These are phyloP conservation scores for Enteromius unitaeniatus DNA, from an alignment of 2,797 vertebrate species.

Conservation along the genomic window DNA sequence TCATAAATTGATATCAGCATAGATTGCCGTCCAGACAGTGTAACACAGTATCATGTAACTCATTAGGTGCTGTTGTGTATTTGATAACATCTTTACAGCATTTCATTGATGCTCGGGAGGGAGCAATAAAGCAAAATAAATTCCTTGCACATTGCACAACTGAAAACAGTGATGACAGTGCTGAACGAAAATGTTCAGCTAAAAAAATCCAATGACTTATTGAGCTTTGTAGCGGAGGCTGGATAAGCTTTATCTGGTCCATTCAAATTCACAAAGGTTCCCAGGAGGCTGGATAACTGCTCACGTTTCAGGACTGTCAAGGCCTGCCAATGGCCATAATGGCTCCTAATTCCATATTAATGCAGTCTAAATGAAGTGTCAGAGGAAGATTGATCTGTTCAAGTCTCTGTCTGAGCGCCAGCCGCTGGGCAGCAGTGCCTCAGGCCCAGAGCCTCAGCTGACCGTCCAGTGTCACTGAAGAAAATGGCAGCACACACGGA, in stretches of 20 bases:
- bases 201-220: slow-evolving; percentile 75
- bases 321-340: slow-evolving; percentile 92
- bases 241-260: slow-evolving; percentile 78
- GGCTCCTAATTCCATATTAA: slow-evolving; percentile 95
- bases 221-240: slow-evolving; percentile 69
- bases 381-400: slow-evolving; percentile 92
- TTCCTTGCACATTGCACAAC: slow-evolving; percentile 75
- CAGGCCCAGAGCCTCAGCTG: slow-evolving; percentile 72
- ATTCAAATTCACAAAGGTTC: slow-evolving; percentile 76
- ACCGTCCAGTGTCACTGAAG: slow-evolving; percentile 67
- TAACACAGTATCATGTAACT: not conserved
- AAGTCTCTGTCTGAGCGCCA: slow-evolving; percentile 80
- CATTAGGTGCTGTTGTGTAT: slow-evolving; percentile 8
- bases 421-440: slow-evolving; percentile 77
- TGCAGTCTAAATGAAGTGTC: slow-evolving; percentile 98
- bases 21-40: slow-evolving; percentile 20
- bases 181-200: slow-evolving; percentile 61
- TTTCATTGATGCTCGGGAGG: slow-evolving; percentile 8
- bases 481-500: not conserved
- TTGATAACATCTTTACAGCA: slow-evolving; percentile 16
- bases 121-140: slow-evolving; percentile 58
- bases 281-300: slow-evolving; percentile 77
- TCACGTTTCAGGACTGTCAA: slow-evolving; percentile 81
- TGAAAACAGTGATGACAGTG: slow-evolving; percentile 78
- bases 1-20: not conserved